Conservation (phyloP, 2,797 vertebrate species). For the Hozukius guyotensis region DNA sequence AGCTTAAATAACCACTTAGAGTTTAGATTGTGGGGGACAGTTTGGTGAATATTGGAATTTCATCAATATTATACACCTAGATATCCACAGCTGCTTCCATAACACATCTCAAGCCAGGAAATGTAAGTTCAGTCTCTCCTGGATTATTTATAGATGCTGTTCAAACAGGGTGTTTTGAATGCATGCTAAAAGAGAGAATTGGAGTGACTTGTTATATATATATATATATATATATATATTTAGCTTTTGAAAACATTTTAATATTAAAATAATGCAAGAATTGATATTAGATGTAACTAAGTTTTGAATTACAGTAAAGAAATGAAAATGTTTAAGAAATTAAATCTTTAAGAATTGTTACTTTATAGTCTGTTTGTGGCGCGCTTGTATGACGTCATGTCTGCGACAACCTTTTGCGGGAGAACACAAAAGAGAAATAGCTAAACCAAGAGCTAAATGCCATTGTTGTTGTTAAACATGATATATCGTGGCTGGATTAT, state of each 20-base stretch:
- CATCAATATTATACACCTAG: conserved; percentile 50
- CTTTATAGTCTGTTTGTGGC: too few species aligned
- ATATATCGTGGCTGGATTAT: too few species aligned
- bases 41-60: conserved; percentile 50
- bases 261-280: neutral
- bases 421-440: too few species aligned
- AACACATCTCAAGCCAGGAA: conserved; percentile 25
- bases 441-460: too few species aligned
- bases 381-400: too few species aligned
- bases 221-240: neutral
- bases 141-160: conserved; percentile 40
- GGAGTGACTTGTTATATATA: neutral
- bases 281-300: neutral
- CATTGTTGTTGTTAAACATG: too few species aligned
- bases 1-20: conserved; percentile 47
- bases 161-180: neutral
- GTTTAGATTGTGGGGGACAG: conserved; percentile 28
- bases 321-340: neutral
- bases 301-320: neutral
- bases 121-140: conserved; percentile 21
- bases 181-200: neutral
- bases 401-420: too few species aligned
- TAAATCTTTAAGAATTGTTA: too few species aligned
- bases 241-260: neutral
- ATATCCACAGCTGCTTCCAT: conserved; percentile 40